Base-by-base conservation (phyloP, 2,888 invertebrate species). In the Calliphora vomitoria region DNA sequence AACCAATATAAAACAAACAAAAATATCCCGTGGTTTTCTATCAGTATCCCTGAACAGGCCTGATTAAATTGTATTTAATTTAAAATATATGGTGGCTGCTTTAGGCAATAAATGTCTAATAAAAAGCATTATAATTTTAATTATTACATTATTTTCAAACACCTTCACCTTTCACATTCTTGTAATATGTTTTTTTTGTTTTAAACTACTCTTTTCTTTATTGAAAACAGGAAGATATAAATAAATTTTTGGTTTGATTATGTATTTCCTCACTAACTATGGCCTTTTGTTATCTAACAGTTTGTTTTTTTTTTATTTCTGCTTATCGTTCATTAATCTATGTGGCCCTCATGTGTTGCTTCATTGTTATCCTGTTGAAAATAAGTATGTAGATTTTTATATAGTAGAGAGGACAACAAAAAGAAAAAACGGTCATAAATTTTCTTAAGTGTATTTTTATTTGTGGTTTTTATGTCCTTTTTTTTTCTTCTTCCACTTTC, bases 81-180 rank as follows among this genome's bases (percentile, higher is more conserved):
- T 44, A 44, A 50, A 68, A 81, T 38, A 44, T 13, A 81, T 25
- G 10, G 8, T 68, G 20, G 55, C 88, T 89, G 47, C 64, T 83
- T 87, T 88, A 90, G 90, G 92, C 91, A 92, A 92, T 92, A 92
- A 92, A 92, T 92, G 92, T 92, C 92, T 91, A 92, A 92, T 92
- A 92, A 92, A 92, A 75, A 91, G 91, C 91, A 92, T 92, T 83
- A 78, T 55, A 69, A 71, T 71, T 76, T 83, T 83, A 92, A 92
- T 92, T 92, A 91, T 92, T 91, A 91, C 92, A 90, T 91, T 89
- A 90, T 62, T 47, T 71, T 53, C 68, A 69, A 55, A 89, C 91
- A 90, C 90, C 89, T 90, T 89, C 90, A 84, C 85, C 89, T 86
- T 84, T 82, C 13, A 80, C 53, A 75, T 80, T 79, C 87, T 75